Conservation (phyloP, 2,888 invertebrate genomes). For the Patella ulyssiponensis region DNA sequence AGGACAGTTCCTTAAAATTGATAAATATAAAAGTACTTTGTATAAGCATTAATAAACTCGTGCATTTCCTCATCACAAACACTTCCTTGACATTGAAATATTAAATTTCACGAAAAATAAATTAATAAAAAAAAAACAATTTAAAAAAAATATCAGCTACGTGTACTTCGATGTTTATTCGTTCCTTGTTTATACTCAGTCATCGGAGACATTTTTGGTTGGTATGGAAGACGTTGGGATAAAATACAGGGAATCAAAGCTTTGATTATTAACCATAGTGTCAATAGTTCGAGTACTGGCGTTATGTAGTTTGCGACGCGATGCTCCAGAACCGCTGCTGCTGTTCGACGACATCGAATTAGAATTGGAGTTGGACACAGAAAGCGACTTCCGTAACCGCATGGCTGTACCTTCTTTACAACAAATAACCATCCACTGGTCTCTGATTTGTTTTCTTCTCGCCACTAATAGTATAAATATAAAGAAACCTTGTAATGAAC, state of each 20-base stretch:
- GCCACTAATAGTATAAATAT: slow-evolving; percentile 61
- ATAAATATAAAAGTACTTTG: too few relatives aligned
- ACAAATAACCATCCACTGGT: slow-evolving; percentile 58
- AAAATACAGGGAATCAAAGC: neutral
- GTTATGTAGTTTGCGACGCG: neutral
- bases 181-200: too few relatives aligned
- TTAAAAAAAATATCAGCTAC: too few relatives aligned
- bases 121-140: too few relatives aligned
- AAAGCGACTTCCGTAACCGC: slow-evolving; percentile 41
- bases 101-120: too few relatives aligned
- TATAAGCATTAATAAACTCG: too few relatives aligned
- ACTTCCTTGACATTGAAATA: too few relatives aligned
- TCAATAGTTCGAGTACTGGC: neutral
- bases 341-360: slow-evolving; percentile 30
- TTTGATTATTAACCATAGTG: neutral
- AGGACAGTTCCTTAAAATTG: too few relatives aligned
- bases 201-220: neutral
- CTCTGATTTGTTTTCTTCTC: slow-evolving; percentile 59
- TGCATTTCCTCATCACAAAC: too few relatives aligned
- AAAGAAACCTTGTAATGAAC: slow-evolving; percentile 62
- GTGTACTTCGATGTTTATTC: too few relatives aligned
- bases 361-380: slow-evolving; percentile 52
- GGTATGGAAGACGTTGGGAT: slow-evolving; percentile 6
- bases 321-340: slow-evolving; percentile 7
- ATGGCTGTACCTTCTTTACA: slow-evolving; percentile 43